These are phyloP conservation scores for Oreochromis spilurus DNA, from an alignment of 2,113 vertebrate species.

Conservation along the genomic window DNA sequence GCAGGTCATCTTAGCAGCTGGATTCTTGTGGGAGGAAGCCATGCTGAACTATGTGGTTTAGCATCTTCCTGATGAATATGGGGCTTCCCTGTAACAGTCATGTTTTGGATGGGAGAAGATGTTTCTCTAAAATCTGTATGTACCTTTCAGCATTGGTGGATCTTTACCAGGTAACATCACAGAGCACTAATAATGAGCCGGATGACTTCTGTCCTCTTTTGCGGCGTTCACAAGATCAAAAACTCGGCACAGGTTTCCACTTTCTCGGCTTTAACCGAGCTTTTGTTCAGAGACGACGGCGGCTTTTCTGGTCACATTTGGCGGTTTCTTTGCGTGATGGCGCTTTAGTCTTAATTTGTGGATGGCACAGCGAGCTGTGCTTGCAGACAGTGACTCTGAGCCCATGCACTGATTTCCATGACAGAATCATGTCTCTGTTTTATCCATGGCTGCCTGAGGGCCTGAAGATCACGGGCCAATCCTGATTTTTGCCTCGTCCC, in stretches of 20 bases:
- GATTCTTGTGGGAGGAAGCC: background rate
- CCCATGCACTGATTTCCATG: background rate
- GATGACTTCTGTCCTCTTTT: background rate
- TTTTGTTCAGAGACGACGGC: accelerated
- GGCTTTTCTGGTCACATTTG: background rate
- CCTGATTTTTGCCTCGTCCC: background rate
- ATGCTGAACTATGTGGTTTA: accelerated
- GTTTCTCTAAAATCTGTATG: background rate
- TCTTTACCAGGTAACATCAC: background rate
- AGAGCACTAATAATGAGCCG: background rate
- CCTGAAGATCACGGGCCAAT: background rate
- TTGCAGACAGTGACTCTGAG: background rate
- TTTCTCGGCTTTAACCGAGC: background rate
- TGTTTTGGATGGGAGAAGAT: background rate
- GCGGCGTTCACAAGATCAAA: background rate
- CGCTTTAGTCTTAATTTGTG: background rate
- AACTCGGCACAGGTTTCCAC: background rate
- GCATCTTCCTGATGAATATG: background rate
- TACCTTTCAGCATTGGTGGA: background rate
- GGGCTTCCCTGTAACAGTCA: accelerated
- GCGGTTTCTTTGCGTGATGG: background rate
- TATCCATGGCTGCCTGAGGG: background rate
- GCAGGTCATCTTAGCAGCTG: background rate
- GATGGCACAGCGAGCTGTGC: background rate
- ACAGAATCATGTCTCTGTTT: background rate